Evolutionary conservation across 2,888 invertebrate species (phyloP), one percentile per base, ranked within the genome.

Genomic region (Eubasilissa splendida): DNA sequence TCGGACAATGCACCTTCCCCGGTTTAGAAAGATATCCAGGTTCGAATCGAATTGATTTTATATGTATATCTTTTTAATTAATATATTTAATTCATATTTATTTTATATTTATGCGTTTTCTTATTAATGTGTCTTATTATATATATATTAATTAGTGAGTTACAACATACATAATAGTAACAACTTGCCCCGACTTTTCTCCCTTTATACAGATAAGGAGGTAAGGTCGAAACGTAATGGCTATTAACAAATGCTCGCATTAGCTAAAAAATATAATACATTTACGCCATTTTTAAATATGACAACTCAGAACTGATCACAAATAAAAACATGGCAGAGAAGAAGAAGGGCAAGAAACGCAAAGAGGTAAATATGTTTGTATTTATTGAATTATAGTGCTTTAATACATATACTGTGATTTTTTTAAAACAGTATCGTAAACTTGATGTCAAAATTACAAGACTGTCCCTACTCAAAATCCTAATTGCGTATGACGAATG

Each of bases 271-370:
- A 33, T 63, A 7, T 63, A 33, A 33, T 11, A 63, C 33, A 33
- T 63, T 63, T 63, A 11, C 50, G 68, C 68, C 68, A 68, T 71
- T 71, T 71, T 71, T 71, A 31, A 54, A 71, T 71, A 33, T 71
- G 71, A 71, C 71, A 71, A 71, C 71, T 54, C 71, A 53, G 22
- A 71, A 71, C 58, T 58, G 58, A 68, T 68, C 58, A 76, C 60
- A 81, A 77, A 81, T 81, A 75, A 75, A 79, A 82, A 90, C 86
- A 92, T 92, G 92, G 92, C 92, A 87, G 93, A 93, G 85, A 93
- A 92, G 87, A 91, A 91, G 87, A 92, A 92, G 89, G 91, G 90
- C 85, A 91, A 91, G 88, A 93, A 92, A 86, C 92, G 92, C 85
- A 92, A 92, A 89, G 92, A 93, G 87, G 93, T 92, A 89, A 90